Evolutionary conservation across 2,113 vertebrate genomes (phyloP).

Genomic region (Anoura caudifer): DNA sequence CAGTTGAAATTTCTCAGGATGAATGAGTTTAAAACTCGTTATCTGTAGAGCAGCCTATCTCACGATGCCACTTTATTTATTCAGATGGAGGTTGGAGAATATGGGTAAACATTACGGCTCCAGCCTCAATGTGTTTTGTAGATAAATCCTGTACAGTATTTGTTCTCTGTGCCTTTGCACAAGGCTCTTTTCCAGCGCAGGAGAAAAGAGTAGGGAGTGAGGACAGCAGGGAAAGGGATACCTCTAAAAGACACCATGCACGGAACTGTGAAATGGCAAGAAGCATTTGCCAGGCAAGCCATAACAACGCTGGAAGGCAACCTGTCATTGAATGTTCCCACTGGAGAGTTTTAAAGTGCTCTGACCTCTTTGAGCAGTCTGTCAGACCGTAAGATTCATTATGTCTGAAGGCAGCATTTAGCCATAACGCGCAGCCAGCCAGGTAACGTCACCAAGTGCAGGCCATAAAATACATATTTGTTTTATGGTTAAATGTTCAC

Average conservation of each 20-base stretch:
- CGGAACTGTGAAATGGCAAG: conserved; percentile 44
- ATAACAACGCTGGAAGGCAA: conserved; percentile 14
- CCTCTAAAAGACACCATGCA: conserved; percentile 28
- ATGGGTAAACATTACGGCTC: conserved; percentile 71
- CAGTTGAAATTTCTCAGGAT: conserved; percentile 77
- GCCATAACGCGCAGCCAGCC: conserved; percentile 10
- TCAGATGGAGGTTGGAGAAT: conserved; percentile 69
- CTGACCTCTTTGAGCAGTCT: not conserved
- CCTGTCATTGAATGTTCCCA: conserved; percentile 49
- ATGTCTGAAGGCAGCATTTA: conserved; percentile 14
- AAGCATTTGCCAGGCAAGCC: conserved; percentile 50
- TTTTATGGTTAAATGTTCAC: conserved; percentile 42
- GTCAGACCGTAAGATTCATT: conserved; percentile 33
- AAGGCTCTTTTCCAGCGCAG: conserved; percentile 49
- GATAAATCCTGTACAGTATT: conserved; percentile 69
- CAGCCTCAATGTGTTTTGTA: conserved; percentile 64
- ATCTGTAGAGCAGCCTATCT: conserved; percentile 71
- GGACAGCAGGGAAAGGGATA: not conserved
- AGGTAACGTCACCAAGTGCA: conserved; percentile 5
- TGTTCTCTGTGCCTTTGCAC: conserved; percentile 58
- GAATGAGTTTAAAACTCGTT: conserved; percentile 80
- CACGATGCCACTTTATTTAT: conserved; percentile 76
- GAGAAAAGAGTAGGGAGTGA: conserved; percentile 33
- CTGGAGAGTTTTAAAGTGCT: conserved; percentile 41
- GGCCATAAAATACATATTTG: conserved; percentile 41